Percentiles rank a stretch among this genome's conserved stretches.
Conservation (phyloP, 2,113 vertebrate genomes). For the Nanorana parkeri region DNA sequence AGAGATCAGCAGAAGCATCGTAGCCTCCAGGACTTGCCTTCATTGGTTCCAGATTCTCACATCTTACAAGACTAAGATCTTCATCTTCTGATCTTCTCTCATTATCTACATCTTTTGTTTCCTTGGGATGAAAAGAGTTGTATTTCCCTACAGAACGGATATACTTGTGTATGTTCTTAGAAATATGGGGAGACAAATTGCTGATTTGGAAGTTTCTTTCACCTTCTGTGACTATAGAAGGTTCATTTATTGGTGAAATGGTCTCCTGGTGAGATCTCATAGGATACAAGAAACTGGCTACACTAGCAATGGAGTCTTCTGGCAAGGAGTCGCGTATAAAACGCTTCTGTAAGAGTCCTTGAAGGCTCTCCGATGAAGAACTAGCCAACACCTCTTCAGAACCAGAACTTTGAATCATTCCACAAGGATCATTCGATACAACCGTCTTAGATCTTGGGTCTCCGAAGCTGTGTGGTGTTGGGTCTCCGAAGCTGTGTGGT, state of each 20-base stretch:
- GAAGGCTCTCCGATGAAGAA: neutral
- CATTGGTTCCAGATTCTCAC: too few species aligned
- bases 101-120: neutral
- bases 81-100: neutral
- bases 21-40: constrained; percentile 56
- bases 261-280: neutral
- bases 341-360: neutral
- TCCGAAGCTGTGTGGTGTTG: neutral
- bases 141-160: neutral
- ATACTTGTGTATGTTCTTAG: neutral
- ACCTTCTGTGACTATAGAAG: neutral
- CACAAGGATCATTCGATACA: neutral
- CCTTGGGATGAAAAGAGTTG: neutral
- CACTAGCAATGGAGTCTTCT: neutral
- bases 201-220: neutral
- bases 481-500: neutral
- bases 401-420: neutral
- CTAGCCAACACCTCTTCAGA: neutral
- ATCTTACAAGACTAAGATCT: too few species aligned
- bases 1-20: constrained; percentile 81
- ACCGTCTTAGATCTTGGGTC: neutral
- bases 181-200: neutral
- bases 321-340: neutral
- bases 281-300: neutral
- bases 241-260: neutral